These are phyloP conservation scores for Zaprionus gabonicus DNA, from an alignment of 1,140 invertebrate genomes.

Conservation along the genomic window DNA sequence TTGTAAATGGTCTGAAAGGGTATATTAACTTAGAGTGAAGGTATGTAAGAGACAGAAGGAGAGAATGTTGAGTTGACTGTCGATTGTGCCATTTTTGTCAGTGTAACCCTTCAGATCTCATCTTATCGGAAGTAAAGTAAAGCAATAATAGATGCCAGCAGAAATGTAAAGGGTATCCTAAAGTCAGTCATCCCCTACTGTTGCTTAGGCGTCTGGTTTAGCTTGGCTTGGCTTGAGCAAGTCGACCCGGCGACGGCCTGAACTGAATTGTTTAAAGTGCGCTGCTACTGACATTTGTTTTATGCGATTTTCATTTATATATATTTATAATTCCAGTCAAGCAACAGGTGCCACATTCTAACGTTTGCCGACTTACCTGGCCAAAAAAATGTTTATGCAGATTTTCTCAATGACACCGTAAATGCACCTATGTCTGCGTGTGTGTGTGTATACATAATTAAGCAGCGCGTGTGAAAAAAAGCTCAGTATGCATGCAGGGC, in stretches of 20 bases:
- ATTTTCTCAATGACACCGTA: constrained; percentile 1
- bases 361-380: constrained; percentile 1
- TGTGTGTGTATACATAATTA: constrained; percentile 23
- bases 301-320: constrained; percentile 46
- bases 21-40: no score
- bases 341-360: constrained; percentile 63
- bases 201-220: neutral
- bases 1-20: no score
- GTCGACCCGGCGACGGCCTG: neutral
- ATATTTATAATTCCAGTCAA: constrained; percentile 20
- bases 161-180: no score
- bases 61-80: no score
- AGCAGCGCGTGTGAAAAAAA: constrained; percentile 41
- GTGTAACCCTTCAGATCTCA: no score
- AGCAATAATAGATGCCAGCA: no score
- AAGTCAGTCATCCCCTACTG: no score
- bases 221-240: neutral
- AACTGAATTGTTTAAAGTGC: constrained; percentile 12
- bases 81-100: no score
- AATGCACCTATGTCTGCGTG: neutral
- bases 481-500: constrained; percentile 21
- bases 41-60: no score
- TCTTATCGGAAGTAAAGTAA: no score
- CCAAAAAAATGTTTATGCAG: constrained; percentile 12
- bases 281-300: constrained; percentile 30